Percentiles rank a stretch among this genome's conserved stretches.
Conservation (phyloP, 2,888 invertebrate species). For the Mythimna pallens region DNA sequence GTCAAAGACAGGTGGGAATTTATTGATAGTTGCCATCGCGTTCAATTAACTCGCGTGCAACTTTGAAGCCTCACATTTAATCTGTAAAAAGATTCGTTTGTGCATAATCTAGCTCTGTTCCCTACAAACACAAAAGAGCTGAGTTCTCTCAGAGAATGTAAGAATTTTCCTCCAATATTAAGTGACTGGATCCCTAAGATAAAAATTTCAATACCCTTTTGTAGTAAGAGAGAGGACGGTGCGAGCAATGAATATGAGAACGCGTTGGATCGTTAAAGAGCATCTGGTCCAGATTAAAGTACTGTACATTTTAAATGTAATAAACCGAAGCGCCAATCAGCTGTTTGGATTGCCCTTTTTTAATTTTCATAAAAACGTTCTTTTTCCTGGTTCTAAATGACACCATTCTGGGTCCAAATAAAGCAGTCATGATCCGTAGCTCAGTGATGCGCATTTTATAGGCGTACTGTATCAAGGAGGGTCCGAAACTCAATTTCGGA, state of each 20-base stretch:
- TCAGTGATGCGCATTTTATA: constrained; percentile 39
- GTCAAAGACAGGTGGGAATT: constrained; percentile 59
- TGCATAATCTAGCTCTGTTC: constrained; percentile 2
- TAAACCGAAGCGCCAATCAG: constrained; percentile 50
- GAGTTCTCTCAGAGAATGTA: constrained; percentile 41
- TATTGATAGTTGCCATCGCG: constrained; percentile 62
- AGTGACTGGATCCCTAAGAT: constrained; percentile 64
- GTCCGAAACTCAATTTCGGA: constrained; percentile 42
- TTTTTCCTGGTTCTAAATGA: constrained; percentile 14
- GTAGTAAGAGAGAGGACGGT: constrained; percentile 52
- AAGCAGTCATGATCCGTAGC: constrained; percentile 48
- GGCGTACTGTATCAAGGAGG: constrained; percentile 24
- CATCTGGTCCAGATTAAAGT: constrained; percentile 72
- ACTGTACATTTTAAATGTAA: constrained; percentile 70
- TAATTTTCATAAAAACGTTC: constrained; percentile 24
- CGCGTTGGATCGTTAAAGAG: constrained; percentile 72
- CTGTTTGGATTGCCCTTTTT: constrained; percentile 30
- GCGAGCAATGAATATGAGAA: constrained; percentile 77
- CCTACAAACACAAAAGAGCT: constrained; percentile 24
- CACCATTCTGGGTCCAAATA: constrained; percentile 38
- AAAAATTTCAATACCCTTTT: constrained; percentile 72
- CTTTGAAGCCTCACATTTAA: constrained; percentile 14
- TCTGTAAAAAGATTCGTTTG: constrained; percentile 13
- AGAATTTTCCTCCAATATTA: constrained; percentile 57
- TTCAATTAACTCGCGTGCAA: constrained; percentile 47